Base-by-base conservation (phyloP, 2,113 vertebrate species). In the Amblyornis subalaris region DNA sequence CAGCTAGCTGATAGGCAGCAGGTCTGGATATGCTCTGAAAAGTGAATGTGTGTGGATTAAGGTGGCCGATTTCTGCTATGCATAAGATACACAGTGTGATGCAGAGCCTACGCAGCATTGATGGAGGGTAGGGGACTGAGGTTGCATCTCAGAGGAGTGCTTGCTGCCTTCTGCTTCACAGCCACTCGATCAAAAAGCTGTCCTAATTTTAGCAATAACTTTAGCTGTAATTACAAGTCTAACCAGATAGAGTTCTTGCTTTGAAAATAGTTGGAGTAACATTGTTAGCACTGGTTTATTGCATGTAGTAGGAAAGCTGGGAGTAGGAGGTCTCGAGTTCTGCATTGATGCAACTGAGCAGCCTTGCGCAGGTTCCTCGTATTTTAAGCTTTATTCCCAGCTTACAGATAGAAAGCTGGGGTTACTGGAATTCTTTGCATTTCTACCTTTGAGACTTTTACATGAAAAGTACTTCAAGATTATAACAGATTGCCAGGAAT, bases 41-140 rank as follows among this genome's bases (percentile, higher is more conserved):
- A 76, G 20, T 25, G 0, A 38, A 26, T 57, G 25, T 51, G 11
- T 85, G 65, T 79, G 60, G 31, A 12, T 61, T 70, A 36, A 77
- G 45, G 45, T 19, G 70, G 23, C 44, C 55, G 51, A 38, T 82
- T 82, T 60, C 47, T 75, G n/a, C 47, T 40, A 0, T 28, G 22
- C 47, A 9, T 36, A 36, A 70, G 35, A 40, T 54, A 31, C 0
- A 4, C 6, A 7, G 35, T 6, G 21, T 51, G 67, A 26, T 50
- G 44, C 48, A 51, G 38, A 67, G 36, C 35, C 26, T 42, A 3
- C 1, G 0, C 2, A 6, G 55, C 25, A 5, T 2, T 50, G 51
- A 42, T 57, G 12, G n/a, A 51, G 54, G 36, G 25, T 22, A 29
- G 42, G 17, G 75, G 33, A 17, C 77, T 54, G 66, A 86, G 53